Evolutionary conservation across 92 coral and sea anemone genomes (phyloP).

Genomic region (Meandrina meandrites): DNA sequence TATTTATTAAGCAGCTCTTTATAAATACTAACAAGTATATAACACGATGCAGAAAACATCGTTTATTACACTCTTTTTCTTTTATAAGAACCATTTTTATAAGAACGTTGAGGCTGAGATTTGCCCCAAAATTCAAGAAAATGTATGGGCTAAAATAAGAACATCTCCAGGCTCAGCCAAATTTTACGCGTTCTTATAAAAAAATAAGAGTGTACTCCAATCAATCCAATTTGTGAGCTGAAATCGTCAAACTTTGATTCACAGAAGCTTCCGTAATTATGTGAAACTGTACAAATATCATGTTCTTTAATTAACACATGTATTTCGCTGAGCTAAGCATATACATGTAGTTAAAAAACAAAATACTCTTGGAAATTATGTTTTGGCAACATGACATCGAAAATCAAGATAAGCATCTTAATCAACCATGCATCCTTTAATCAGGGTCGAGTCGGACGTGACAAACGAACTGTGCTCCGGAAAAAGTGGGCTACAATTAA

Average conservation of each 20-base stretch:
- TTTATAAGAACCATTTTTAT: too few species aligned
- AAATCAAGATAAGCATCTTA: slow-evolving; percentile 5
- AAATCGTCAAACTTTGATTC: not conserved
- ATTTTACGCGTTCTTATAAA: too few species aligned
- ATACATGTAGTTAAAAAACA: not conserved
- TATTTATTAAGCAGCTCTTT: not conserved
- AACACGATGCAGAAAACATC: not conserved
- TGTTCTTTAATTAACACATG: not conserved
- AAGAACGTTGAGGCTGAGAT: too few species aligned
- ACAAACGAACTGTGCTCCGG: not conserved
- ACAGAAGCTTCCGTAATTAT: not conserved
- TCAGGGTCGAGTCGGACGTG: not conserved
- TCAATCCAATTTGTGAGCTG: not conserved
- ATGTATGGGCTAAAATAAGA: too few species aligned
- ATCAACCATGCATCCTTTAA: not conserved
- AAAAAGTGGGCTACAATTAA: not conserved
- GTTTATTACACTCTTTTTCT: too few species aligned
- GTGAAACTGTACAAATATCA: not conserved
- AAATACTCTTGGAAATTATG: not conserved
- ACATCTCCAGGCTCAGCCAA: too few species aligned
- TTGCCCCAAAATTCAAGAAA: too few species aligned
- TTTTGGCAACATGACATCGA: not conserved
- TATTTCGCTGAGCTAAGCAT: not conserved
- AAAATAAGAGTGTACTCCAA: too few species aligned
- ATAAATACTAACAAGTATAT: not conserved